phyloP scores from a whole-genome alignment of 2,888 invertebrate genomes.

The Stramonita haemastoma region DNA sequence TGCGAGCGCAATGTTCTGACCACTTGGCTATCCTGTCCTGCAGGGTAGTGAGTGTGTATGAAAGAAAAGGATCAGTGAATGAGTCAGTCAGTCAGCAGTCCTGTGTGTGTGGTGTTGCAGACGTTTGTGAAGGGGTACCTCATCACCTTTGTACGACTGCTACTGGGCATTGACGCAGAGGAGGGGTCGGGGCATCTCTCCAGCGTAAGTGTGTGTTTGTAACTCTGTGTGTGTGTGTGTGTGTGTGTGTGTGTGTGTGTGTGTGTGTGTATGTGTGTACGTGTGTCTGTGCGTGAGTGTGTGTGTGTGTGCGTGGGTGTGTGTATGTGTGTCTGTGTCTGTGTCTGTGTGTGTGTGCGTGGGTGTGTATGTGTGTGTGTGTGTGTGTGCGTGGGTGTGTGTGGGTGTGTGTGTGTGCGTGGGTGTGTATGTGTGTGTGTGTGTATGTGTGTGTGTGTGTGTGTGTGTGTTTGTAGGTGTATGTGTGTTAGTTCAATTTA shows the following conservation, averaged over 20 bases:
- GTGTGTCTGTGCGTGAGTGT: neutral
- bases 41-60: too few relatives aligned
- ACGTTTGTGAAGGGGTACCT: constrained; percentile 99
- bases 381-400: constrained; percentile 18
- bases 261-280: constrained; percentile 10
- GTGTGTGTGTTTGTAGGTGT: too few relatives aligned
- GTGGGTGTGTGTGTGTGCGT: neutral
- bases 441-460: neutral
- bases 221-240: neutral
- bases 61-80: too few relatives aligned
- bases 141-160: constrained; percentile 96
- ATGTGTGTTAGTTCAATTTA: too few relatives aligned
- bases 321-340: neutral
- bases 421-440: neutral
- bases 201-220: constrained; percentile 84
- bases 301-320: neutral
- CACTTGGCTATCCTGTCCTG: too few relatives aligned
- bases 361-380: constrained; percentile 10
- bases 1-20: too few relatives aligned
- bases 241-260: neutral
- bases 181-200: constrained; percentile 98
- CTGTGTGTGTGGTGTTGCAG: constrained; percentile 79
- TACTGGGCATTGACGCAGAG: constrained; percentile 97
- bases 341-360: constrained; percentile 13
- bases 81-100: constrained; percentile 79